phyloP scores from a whole-genome alignment of 2,888 invertebrate genomes.

The Nyleta sp. region DNA sequence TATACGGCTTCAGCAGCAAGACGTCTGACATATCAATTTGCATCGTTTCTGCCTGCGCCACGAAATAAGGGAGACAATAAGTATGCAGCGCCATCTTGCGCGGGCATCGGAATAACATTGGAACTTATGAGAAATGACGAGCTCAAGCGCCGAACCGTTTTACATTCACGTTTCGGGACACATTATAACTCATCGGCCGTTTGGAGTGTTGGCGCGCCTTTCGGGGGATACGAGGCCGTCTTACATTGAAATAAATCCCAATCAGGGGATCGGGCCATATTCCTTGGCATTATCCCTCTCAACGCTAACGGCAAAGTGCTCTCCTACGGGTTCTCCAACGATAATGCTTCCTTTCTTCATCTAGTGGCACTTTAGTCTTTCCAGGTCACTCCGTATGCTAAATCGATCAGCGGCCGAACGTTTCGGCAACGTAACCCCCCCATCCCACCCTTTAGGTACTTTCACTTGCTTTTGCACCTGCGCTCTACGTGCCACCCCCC shows the following conservation, averaged over 20 bases:
- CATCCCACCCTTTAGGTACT: too few species aligned
- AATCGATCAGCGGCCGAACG: conserved; percentile 60
- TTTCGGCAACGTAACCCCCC: conserved; percentile 49
- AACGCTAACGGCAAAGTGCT: conserved; percentile 57
- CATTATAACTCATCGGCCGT: conserved; percentile 26
- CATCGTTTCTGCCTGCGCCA: too few species aligned
- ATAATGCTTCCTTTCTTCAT: conserved; percentile 65
- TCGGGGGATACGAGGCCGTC: conserved; percentile 45
- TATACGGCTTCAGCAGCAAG: too few species aligned
- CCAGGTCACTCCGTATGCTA: conserved; percentile 68
- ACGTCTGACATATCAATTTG: too few species aligned
- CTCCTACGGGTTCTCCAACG: conserved; percentile 45
- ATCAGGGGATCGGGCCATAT: conserved; percentile 67
- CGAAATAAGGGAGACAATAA: neutral
- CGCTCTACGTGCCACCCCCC: too few species aligned
- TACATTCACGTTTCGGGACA: conserved; percentile 9
- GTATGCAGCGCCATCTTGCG: too few species aligned
- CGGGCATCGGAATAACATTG: too few species aligned
- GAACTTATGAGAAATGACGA: conserved; percentile 6
- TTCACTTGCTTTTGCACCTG: too few species aligned
- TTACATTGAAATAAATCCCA: conserved; percentile 68
- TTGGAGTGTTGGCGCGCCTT: conserved; percentile 40
- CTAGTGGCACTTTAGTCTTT: conserved; percentile 65
- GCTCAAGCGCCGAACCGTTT: neutral
- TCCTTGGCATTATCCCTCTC: conserved; percentile 67